Evolutionary conservation across 2,113 vertebrate species (phyloP).

Genomic region (Mus pahari): DNA sequence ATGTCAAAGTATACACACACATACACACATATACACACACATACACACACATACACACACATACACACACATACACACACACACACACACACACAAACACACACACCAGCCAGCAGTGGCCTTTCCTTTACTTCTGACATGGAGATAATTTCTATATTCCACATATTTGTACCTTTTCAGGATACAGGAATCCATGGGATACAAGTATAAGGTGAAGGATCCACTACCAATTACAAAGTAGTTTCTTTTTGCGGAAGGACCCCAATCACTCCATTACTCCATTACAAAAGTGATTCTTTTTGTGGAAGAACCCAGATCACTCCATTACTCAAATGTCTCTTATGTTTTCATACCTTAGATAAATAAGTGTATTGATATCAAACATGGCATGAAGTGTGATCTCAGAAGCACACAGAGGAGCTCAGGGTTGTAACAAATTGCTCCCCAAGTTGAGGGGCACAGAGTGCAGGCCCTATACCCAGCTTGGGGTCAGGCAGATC

Average conservation of each 20-base stretch:
- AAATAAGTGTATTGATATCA: background rate
- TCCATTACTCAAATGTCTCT: background rate
- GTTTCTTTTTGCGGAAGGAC: background rate
- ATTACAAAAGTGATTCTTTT: too few relatives aligned
- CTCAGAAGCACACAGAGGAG: background rate
- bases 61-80: background rate
- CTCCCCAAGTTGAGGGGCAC: accelerated
- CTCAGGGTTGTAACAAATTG: background rate
- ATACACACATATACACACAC: too few relatives aligned
- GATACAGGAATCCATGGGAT: background rate
- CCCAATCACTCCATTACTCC: background rate
- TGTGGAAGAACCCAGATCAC: background rate
- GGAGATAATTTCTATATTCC: too few relatives aligned
- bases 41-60: too few relatives aligned
- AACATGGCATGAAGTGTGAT: background rate
- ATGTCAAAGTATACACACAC: background rate
- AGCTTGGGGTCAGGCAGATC: too few relatives aligned
- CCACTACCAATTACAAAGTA: background rate
- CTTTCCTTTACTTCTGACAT: background rate
- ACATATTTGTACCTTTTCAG: background rate
- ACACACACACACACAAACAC: background rate
- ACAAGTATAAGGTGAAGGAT: too few relatives aligned
- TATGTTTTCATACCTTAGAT: background rate
- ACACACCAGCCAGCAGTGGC: background rate
- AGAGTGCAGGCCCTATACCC: background rate